These are phyloP conservation scores for Labeo calbasu DNA, from an alignment of 2,797 vertebrate species.

Conservation along the genomic window DNA sequence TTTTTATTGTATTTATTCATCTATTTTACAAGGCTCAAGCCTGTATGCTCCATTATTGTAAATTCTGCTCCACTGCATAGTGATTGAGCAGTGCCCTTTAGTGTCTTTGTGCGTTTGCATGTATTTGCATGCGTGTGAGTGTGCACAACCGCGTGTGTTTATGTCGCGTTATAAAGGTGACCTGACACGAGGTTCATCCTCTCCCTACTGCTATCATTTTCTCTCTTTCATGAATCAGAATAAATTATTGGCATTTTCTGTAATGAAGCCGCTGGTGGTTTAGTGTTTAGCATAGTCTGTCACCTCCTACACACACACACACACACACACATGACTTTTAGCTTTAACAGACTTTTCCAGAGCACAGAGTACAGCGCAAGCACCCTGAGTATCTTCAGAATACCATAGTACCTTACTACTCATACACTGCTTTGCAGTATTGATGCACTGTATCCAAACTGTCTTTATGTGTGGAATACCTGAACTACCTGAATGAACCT, in stretches of 20 bases:
- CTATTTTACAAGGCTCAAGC: conserved; percentile 23
- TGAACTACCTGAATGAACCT: not conserved
- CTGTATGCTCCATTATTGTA: conserved; percentile 28
- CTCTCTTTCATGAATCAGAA: conserved; percentile 40
- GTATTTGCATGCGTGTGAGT: conserved; percentile 8
- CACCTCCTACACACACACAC: conserved; percentile 37
- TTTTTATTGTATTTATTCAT: conserved; percentile 29
- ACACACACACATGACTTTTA: conserved; percentile 26
- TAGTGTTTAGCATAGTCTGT: conserved; percentile 58
- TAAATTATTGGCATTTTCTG: conserved; percentile 59
- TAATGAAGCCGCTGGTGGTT: conserved; percentile 52
- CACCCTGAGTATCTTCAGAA: not conserved
- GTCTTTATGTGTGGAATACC: not conserved
- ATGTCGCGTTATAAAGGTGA: conserved; percentile 27
- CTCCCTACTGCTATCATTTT: conserved; percentile 32
- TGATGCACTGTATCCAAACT: not conserved
- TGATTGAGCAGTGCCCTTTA: conserved; percentile 38
- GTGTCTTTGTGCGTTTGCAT: conserved; percentile 38
- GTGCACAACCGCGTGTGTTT: conserved; percentile 20
- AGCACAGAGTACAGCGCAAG: not conserved
- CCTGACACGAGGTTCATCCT: conserved; percentile 12
- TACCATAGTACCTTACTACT: not conserved
- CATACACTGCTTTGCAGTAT: not conserved
- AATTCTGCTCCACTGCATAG: conserved; percentile 30
- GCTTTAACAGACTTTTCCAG: conserved; percentile 2